phyloP scores from a whole-genome alignment of 2,113 vertebrate genomes.

The Apteryx mantelli region DNA sequence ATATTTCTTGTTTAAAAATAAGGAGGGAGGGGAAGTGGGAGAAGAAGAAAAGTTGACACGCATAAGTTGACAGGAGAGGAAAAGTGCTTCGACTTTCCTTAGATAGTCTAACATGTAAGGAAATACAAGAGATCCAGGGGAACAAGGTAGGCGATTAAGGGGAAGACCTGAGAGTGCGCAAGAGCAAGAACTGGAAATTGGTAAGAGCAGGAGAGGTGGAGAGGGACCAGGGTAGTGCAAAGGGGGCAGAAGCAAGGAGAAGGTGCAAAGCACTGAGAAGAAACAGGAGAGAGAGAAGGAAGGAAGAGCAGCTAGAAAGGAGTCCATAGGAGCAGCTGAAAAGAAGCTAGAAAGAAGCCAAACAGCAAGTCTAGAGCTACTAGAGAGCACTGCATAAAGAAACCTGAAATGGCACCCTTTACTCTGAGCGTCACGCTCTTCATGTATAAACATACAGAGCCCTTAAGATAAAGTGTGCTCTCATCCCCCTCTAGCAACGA shows the following conservation, averaged over 20 bases:
- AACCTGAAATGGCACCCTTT: not conserved
- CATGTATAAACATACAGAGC: not conserved
- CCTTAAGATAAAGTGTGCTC: not conserved
- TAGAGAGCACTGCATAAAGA: not conserved
- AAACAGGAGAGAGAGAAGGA: too few relatives aligned
- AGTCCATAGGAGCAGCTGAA: not conserved
- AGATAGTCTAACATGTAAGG: not conserved
- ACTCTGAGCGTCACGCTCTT: not conserved
- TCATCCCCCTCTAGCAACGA: not conserved
- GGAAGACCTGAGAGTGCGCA: not conserved
- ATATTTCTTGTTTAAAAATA: not conserved
- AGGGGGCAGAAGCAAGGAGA: not conserved
- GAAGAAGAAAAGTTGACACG: not conserved
- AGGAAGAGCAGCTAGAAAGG: not conserved
- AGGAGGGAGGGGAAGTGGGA: not conserved
- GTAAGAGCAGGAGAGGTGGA: not conserved
- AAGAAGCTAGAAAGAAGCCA: not conserved
- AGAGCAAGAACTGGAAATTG: not conserved
- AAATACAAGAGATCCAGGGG: not conserved
- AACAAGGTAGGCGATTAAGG: not conserved
- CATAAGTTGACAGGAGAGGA: not conserved
- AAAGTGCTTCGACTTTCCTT: not conserved
- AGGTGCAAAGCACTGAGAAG: not conserved
- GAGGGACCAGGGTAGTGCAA: not conserved
- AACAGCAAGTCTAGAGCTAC: too few relatives aligned